phyloP scores from a whole-genome alignment of 2,888 invertebrate genomes.

The Cremastobaeus sp. region DNA sequence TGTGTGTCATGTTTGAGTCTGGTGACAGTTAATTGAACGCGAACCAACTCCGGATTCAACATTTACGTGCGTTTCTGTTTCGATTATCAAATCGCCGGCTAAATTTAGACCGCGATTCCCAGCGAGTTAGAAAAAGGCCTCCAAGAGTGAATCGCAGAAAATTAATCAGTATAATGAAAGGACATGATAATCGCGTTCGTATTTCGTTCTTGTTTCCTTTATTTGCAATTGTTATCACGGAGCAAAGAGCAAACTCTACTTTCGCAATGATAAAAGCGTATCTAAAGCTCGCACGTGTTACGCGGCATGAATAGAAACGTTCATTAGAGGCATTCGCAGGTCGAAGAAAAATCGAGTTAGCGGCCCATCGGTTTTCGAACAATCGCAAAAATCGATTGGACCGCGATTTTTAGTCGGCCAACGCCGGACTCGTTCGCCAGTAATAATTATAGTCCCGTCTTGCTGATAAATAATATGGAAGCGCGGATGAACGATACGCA shows the following conservation, averaged over 20 bases:
- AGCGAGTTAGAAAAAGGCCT: background rate
- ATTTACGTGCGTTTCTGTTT: too few species aligned
- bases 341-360: constrained; percentile 18
- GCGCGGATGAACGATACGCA: constrained; percentile 24
- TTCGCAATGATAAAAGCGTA: constrained; percentile 43
- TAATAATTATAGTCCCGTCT: too few species aligned
- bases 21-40: constrained; percentile 16
- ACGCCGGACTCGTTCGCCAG: too few species aligned
- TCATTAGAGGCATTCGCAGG: constrained; percentile 26
- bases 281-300: constrained; percentile 12
- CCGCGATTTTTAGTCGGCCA: background rate
- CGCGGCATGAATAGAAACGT: constrained; percentile 50
- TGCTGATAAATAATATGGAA: constrained; percentile 22
- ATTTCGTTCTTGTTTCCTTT: constrained; percentile 21
- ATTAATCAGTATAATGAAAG: background rate
- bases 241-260: constrained; percentile 58
- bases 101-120: background rate
- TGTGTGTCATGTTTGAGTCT: constrained; percentile 2
- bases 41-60: background rate
- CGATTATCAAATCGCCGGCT: too few species aligned
- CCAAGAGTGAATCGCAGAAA: background rate
- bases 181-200: background rate
- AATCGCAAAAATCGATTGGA: background rate
- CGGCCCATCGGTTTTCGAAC: background rate
- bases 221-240: constrained; percentile 35